Evolutionary conservation across 2,888 invertebrate genomes (phyloP).

Genomic region (Lottia scabra): DNA sequence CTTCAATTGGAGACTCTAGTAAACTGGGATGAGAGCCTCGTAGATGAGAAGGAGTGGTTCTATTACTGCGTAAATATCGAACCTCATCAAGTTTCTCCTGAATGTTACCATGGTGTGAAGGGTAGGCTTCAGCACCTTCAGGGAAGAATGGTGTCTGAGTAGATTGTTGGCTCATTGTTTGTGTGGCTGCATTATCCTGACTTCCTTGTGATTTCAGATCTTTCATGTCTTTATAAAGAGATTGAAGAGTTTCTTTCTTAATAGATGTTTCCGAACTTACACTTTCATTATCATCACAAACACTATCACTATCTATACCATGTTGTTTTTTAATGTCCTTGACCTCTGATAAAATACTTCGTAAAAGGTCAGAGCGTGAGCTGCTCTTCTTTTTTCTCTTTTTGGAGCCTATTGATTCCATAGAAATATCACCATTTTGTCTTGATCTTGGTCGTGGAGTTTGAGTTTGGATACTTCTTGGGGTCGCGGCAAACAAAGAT

Average conservation of each 20-base stretch:
- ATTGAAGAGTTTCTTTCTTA: conserved; percentile 47
- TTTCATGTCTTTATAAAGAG: conserved; percentile 50
- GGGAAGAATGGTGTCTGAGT: conserved; percentile 58
- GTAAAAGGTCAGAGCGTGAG: conserved; percentile 49
- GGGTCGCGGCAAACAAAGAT: conserved; percentile 30
- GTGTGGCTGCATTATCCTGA: conserved; percentile 47
- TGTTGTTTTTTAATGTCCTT: conserved; percentile 56
- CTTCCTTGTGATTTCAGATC: conserved; percentile 45
- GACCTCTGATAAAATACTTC: conserved; percentile 56
- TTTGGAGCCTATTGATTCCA: conserved; percentile 51
- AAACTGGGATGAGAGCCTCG: conserved; percentile 38
- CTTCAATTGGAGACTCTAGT: conserved; percentile 24
- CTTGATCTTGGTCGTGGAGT: conserved; percentile 37
- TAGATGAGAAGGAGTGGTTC: conserved; percentile 29
- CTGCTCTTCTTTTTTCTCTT: conserved; percentile 51
- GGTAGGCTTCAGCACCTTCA: conserved; percentile 46
- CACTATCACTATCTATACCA: conserved; percentile 46
- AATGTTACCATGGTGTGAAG: conserved; percentile 49
- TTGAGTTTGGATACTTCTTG: conserved; percentile 46
- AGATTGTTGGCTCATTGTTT: conserved; percentile 52
- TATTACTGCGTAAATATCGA: conserved; percentile 40
- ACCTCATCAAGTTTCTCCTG: conserved; percentile 53
- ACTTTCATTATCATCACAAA: conserved; percentile 42
- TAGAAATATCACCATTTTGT: conserved; percentile 47
- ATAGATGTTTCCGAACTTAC: conserved; percentile 46